A percentile compares a stretch with the other conserved stretches of the same genome.
These are phyloP conservation scores for Cacatua alba DNA, from an alignment of 2,113 vertebrate genomes.

Conservation along the genomic window DNA sequence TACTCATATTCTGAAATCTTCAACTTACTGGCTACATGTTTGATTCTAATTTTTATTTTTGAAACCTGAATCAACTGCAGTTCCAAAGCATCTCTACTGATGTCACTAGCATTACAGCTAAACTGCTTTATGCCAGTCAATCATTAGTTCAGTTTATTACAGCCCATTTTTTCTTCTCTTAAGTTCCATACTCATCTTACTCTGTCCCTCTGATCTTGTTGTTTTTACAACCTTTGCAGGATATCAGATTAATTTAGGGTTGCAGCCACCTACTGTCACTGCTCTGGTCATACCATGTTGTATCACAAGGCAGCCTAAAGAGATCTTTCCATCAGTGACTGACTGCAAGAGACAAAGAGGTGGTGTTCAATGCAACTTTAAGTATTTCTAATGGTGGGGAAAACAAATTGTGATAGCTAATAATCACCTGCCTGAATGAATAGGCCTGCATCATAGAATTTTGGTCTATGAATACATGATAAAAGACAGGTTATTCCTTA, in stretches of 20 bases:
- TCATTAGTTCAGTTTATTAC: neutral
- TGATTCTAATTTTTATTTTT: neutral
- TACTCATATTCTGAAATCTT: neutral
- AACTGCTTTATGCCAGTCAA: neutral
- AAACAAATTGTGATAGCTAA: neutral
- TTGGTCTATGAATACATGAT: neutral
- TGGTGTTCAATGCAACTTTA: neutral
- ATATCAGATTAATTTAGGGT: neutral
- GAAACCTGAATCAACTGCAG: neutral
- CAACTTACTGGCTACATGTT: neutral
- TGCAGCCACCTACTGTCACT: neutral
- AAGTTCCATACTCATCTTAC: neutral
- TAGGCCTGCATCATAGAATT: neutral
- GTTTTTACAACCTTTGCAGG: neutral
- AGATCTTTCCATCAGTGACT: neutral
- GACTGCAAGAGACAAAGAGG: neutral
- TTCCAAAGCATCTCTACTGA: neutral
- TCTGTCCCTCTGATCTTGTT: neutral
- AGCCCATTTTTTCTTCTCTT: neutral
- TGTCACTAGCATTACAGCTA: neutral
- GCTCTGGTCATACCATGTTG: neutral
- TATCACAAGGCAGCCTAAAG: neutral
- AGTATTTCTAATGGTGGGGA: neutral
- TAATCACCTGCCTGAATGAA: conserved; percentile 19
- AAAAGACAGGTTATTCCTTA: conserved; percentile 14